Conservation (phyloP, 2,113 vertebrate genomes). For the Heteronetta atricapilla region DNA sequence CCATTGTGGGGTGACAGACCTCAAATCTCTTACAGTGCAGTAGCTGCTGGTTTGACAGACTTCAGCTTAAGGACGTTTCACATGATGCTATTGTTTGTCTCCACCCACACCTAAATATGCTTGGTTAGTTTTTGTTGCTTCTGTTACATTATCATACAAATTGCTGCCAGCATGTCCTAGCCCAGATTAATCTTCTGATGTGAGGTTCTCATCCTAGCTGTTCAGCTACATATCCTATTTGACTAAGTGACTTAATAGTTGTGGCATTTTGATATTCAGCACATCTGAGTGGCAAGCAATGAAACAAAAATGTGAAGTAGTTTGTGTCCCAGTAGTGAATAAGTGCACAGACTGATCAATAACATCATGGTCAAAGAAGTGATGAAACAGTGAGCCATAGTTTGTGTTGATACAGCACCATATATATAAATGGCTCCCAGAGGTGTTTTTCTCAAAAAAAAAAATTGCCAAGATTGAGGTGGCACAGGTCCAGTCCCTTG, state of each 20-base stretch:
- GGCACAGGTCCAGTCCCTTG: constrained; percentile 71
- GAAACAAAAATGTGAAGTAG: not conserved
- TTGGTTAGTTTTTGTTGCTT: not conserved
- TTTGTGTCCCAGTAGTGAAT: constrained; percentile 20
- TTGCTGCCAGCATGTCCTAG: not conserved
- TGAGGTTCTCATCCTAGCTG: not conserved
- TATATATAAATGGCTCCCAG: constrained; percentile 56
- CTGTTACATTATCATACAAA: constrained; percentile 49
- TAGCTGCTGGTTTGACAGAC: not conserved
- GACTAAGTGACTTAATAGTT: not conserved
- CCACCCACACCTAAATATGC: not conserved
- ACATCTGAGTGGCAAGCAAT: not conserved
- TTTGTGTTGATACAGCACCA: constrained; percentile 31
- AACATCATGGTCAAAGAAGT: constrained; percentile 25
- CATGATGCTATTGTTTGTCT: not conserved
- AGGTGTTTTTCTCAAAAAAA: constrained; percentile 43
- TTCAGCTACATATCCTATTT: not conserved
- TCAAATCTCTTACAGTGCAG: not conserved
- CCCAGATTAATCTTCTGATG: constrained; percentile 17
- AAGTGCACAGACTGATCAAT: constrained; percentile 33
- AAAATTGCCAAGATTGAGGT: constrained; percentile 68
- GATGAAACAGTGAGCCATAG: constrained; percentile 18
- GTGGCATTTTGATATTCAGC: constrained; percentile 3
- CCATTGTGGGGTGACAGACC: not conserved
- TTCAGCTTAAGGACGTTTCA: not conserved